These are phyloP conservation scores for Cairina moschata DNA, from an alignment of 2,113 vertebrate species.

Conservation along the genomic window DNA sequence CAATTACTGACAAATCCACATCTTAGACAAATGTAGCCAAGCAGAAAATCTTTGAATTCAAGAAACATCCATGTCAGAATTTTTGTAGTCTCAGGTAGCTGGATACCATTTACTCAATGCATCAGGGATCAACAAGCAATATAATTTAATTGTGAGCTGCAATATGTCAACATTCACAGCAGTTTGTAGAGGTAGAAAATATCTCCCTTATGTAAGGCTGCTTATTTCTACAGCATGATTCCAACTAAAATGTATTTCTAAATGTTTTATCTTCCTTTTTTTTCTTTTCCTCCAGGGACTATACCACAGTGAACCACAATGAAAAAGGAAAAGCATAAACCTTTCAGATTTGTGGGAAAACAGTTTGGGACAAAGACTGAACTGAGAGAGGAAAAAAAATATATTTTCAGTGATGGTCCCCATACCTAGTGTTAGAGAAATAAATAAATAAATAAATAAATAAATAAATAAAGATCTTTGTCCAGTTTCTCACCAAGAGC, in stretches of 20 bases:
- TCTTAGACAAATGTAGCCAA: background rate
- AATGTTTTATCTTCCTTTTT: background rate
- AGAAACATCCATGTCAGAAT: background rate
- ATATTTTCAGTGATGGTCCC: background rate
- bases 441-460: background rate
- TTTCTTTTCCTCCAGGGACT: background rate
- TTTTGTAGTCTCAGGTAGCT: background rate
- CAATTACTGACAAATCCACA: background rate
- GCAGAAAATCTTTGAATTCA: background rate
- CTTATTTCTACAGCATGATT: background rate
- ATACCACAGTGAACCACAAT: background rate
- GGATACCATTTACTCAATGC: background rate
- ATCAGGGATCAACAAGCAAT: background rate
- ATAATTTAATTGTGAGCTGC: background rate
- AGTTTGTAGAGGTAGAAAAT: background rate
- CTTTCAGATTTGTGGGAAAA: background rate
- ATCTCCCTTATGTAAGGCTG: background rate
- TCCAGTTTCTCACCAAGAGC: background rate
- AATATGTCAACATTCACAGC: background rate
- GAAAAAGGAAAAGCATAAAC: background rate
- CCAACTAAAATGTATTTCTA: background rate
- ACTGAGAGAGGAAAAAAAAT: background rate
- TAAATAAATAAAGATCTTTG: background rate
- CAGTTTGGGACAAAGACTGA: background rate
- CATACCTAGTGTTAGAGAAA: background rate